phyloP scores from a whole-genome alignment of 1,140 invertebrate species.

The Megalonaias nervosa region DNA sequence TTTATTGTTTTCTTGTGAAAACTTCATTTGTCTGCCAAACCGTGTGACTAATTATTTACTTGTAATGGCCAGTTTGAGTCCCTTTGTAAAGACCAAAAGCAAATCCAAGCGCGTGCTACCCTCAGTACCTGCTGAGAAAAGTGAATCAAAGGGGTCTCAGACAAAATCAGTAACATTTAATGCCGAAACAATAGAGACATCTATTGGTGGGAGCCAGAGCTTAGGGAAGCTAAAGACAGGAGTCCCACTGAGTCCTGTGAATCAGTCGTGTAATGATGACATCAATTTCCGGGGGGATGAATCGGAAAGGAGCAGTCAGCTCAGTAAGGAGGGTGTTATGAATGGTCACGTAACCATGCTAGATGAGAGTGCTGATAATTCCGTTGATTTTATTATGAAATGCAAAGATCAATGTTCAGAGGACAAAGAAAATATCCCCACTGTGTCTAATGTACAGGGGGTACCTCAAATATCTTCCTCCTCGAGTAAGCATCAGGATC shows the following conservation, averaged over 20 bases:
- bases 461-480: slow-evolving; percentile 3
- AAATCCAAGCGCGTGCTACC: too few relatives aligned
- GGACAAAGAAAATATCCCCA: slow-evolving; percentile 24
- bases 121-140: too few relatives aligned
- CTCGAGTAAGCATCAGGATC: neutral
- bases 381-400: neutral
- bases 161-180: slow-evolving; percentile 54
- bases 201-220: slow-evolving; percentile 65
- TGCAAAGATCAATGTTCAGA: neutral
- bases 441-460: slow-evolving; percentile 34
- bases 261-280: slow-evolving; percentile 26
- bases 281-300: neutral
- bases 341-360: too few relatives aligned
- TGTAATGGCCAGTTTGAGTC: too few relatives aligned
- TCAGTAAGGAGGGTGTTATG: too few relatives aligned
- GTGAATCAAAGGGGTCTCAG: too few relatives aligned
- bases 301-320: too few relatives aligned
- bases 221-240: slow-evolving; percentile 51
- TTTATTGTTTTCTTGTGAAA: too few relatives aligned
- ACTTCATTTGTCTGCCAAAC: too few relatives aligned
- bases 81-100: too few relatives aligned
- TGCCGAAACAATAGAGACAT: slow-evolving; percentile 62
- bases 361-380: neutral
- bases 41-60: too few relatives aligned
- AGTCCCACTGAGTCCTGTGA: slow-evolving; percentile 43